These are phyloP conservation scores for Dynastes grantii DNA, from an alignment of 2,888 invertebrate species.

Conservation along the genomic window DNA sequence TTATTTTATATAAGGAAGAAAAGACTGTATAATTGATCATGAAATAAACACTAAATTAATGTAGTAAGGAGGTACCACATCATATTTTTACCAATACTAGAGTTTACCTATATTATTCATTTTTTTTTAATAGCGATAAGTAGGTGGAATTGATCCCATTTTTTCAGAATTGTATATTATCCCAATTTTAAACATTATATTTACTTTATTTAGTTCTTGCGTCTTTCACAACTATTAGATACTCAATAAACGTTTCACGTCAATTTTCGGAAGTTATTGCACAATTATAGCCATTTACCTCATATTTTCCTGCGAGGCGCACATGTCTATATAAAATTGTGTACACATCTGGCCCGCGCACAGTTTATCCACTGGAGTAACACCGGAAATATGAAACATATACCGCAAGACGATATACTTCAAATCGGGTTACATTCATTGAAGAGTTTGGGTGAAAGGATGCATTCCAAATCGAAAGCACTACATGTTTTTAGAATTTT, in stretches of 20 bases:
- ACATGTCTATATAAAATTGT: constrained; percentile 2
- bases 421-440: constrained; percentile 38
- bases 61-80: too few species aligned
- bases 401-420: constrained; percentile 44
- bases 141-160: too few species aligned
- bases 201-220: too few species aligned
- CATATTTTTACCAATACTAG: too few species aligned
- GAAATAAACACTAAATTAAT: too few species aligned
- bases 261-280: not conserved
- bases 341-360: not conserved
- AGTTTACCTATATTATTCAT: too few species aligned
- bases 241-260: not conserved
- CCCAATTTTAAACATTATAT: too few species aligned
- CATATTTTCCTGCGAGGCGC: not conserved
- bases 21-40: too few species aligned
- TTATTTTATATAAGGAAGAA: too few species aligned
- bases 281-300: not conserved
- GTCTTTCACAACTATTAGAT: not conserved
- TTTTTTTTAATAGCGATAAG: too few species aligned
- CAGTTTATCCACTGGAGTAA: not conserved
- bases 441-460: constrained; percentile 39
- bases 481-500: constrained; percentile 29
- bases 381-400: constrained; percentile 13
- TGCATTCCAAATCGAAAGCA: constrained; percentile 17
- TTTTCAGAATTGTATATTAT: too few species aligned